Base-by-base conservation (phyloP, 2,797 vertebrate genomes). In the Brachyrhaphis roseni region DNA sequence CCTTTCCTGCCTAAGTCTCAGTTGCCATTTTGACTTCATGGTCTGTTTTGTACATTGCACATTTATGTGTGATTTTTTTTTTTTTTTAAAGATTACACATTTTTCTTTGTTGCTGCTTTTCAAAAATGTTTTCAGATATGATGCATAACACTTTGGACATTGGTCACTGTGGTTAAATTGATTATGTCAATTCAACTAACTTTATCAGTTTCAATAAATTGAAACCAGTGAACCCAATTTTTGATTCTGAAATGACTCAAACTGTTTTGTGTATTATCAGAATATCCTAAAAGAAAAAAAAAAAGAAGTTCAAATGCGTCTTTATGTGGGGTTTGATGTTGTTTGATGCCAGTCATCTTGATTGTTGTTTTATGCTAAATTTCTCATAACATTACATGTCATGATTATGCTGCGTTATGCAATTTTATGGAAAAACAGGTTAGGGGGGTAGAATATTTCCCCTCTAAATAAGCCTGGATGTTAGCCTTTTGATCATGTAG, bases 401-500 rank as follows among this genome's bases (percentile, higher is more conserved):
- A 41, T 49, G 79, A 82, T 72, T 71, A 66, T 47, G 12, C 4
- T 28, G 8, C 53, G 26, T 7, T 46, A 5, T 11, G 8, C 39
- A 15, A n/a, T 18, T 59, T 46, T 6, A 2, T 13, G 26, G 28
- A 71, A 64, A 45, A 6, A 26, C 7, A 15, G 75, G 62, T 55
- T 3, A 34, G 55, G 31, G 51, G 31, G 51, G 36, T 20, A 62
- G 1, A 45, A 43, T 51, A 59, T n/a, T 53, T 77, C 78, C 4
- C 43, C 46, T 55, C 57, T 31, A 71, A 28, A n/a, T 68, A 16
- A 20, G 64, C 43, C 57, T 80, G 15, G 34, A 43, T 75, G 34
- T 68, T 55, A 80, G 36, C 68, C 39, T 5, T 16, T 77, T 49
- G 20, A 68, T 55, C 5, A 64, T 78, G 90, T 77, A 86, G 75